phyloP scores from a whole-genome alignment of 2,797 vertebrate species.

The Poecile montanus region DNA sequence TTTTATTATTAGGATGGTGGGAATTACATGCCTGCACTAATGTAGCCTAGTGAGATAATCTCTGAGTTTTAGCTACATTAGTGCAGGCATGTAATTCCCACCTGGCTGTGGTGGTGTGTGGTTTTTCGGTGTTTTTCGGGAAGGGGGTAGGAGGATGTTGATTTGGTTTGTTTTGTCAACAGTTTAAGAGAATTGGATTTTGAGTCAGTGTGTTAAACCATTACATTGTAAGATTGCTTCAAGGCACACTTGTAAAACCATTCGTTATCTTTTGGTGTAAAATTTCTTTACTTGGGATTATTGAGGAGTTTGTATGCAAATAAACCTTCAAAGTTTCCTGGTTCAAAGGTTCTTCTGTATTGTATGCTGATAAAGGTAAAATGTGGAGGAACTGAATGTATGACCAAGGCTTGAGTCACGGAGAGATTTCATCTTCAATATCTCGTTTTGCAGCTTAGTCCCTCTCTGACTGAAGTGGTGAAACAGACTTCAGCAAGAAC shows the following conservation, averaged over 20 bases:
- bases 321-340: neutral
- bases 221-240: neutral
- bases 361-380: neutral
- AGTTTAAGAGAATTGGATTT: neutral
- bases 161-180: neutral
- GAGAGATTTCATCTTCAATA: neutral
- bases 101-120: neutral
- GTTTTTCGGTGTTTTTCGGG: neutral
- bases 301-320: neutral
- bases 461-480: neutral
- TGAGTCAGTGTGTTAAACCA: neutral
- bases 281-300: neutral
- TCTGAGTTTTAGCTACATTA: neutral
- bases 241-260: neutral
- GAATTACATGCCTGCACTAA: neutral
- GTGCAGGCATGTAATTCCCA: too few relatives aligned
- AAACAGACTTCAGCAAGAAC: conserved; percentile 35
- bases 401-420: conserved; percentile 22
- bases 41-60: neutral
- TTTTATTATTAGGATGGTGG: neutral
- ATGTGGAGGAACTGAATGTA: neutral
- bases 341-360: conserved; percentile 22
- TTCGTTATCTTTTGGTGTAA: neutral
- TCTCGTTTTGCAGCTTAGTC: neutral
- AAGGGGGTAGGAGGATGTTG: neutral